phyloP scores from a whole-genome alignment of 2,888 invertebrate genomes.

The Lithophane ornitopus region DNA sequence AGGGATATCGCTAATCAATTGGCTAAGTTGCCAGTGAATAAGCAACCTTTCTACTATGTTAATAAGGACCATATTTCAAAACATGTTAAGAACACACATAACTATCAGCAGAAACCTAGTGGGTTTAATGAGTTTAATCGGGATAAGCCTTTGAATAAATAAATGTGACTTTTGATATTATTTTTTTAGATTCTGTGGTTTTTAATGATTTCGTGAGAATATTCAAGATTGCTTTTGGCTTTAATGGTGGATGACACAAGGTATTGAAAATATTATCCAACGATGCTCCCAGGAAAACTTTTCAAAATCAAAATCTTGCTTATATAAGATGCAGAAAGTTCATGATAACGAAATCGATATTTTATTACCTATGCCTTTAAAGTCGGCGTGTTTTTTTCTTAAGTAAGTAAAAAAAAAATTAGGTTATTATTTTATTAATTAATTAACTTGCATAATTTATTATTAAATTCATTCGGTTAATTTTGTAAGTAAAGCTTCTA shows the following conservation, averaged over 20 bases:
- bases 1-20: too few relatives aligned
- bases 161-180: not conserved
- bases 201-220: not conserved
- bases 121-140: constrained; percentile 51
- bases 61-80: constrained; percentile 39
- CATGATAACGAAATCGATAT: too few relatives aligned
- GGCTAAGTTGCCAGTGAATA: constrained; percentile 85
- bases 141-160: constrained; percentile 5
- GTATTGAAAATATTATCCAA: not conserved
- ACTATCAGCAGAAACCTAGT: constrained; percentile 52
- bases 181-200: not conserved
- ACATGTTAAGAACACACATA: constrained; percentile 46
- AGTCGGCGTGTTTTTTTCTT: too few relatives aligned
- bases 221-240: not conserved
- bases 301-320: not conserved
- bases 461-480: too few relatives aligned
- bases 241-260: too few relatives aligned
- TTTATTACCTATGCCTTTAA: too few relatives aligned
- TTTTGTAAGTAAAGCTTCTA: not conserved
- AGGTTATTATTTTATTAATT: too few relatives aligned
- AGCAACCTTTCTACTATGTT: not conserved
- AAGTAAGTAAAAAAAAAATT: too few relatives aligned
- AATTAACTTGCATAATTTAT: too few relatives aligned
- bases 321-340: too few relatives aligned
- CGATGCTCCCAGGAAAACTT: not conserved